These are phyloP conservation scores for Macroramphosus scolopax DNA, from an alignment of 2,797 vertebrate genomes.

Conservation along the genomic window DNA sequence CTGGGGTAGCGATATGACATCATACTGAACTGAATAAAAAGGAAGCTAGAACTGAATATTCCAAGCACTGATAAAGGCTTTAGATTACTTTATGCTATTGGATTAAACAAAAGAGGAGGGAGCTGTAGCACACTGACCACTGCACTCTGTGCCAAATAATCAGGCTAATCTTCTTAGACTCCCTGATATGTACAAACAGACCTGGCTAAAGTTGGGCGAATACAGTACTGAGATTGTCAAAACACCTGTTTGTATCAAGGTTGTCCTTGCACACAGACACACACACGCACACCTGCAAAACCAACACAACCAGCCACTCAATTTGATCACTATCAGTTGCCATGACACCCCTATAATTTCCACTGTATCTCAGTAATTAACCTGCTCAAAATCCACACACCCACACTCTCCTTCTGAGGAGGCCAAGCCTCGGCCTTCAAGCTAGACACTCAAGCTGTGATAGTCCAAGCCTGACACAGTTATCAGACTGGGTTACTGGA, in stretches of 20 bases:
- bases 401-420: no score
- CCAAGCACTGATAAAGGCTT: slow-evolving; percentile 69
- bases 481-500: slow-evolving; percentile 52
- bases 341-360: no score
- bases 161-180: slow-evolving; percentile 44
- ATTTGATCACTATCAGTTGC: slow-evolving; percentile 44
- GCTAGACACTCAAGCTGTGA: slow-evolving; percentile 24
- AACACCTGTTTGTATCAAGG: slow-evolving; percentile 59
- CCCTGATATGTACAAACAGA: slow-evolving; percentile 71
- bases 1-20: slow-evolving; percentile 53
- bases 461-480: slow-evolving; percentile 48
- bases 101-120: slow-evolving; percentile 42
- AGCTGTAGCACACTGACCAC: slow-evolving; percentile 26
- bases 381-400: no score
- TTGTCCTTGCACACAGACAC: slow-evolving; percentile 37
- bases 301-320: slow-evolving; percentile 22
- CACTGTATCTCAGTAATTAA: no score
- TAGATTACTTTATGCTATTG: slow-evolving; percentile 58
- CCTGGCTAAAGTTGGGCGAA: slow-evolving; percentile 62
- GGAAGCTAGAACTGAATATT: slow-evolving; percentile 55
- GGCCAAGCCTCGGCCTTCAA: slow-evolving; percentile 37
- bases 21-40: slow-evolving; percentile 59
- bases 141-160: slow-evolving; percentile 32
- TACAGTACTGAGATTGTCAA: slow-evolving; percentile 72
- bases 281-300: slow-evolving; percentile 38